Conservation (phyloP, 2,888 invertebrate species). For the Exocentrus adspersus region DNA sequence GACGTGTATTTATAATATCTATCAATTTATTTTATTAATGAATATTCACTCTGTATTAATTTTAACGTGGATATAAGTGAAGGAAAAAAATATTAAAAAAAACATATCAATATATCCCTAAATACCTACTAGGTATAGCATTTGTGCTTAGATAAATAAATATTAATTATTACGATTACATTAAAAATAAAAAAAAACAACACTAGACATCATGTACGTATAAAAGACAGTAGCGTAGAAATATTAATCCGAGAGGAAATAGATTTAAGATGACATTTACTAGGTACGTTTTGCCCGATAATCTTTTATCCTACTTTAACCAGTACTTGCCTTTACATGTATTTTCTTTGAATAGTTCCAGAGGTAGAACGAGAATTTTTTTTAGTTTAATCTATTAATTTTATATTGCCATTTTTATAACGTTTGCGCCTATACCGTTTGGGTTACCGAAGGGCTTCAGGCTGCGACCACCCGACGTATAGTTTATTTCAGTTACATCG, state of each 20-base stretch:
- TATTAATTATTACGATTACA: background rate
- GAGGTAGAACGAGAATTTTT: no score
- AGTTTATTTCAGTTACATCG: constrained; percentile 46
- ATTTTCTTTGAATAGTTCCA: constrained; percentile 1
- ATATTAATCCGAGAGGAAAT: constrained; percentile 4
- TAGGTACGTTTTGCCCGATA: no score
- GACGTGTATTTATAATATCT: constrained; percentile 22
- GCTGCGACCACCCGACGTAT: constrained; percentile 30
- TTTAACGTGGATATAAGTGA: constrained; percentile 12
- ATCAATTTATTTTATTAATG: constrained; percentile 25
- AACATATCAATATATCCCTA: no score
- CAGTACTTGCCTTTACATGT: constrained; percentile 7
- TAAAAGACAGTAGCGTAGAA: constrained; percentile 10
- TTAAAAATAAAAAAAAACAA: background rate
- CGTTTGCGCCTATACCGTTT: constrained; percentile 22
- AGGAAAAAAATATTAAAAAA: background rate
- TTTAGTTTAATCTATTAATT: constrained; percentile 8
- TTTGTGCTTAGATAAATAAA: background rate
- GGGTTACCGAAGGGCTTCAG: constrained; percentile 29
- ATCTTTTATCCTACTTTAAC: background rate
- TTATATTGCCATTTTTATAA: constrained; percentile 21
- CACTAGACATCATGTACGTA: background rate
- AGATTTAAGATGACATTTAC: constrained; percentile 7
- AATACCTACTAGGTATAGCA: no score
- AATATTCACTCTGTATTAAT: constrained; percentile 23